Conservation (phyloP, 92 coral and sea anemone species). For the Metridium senile region DNA sequence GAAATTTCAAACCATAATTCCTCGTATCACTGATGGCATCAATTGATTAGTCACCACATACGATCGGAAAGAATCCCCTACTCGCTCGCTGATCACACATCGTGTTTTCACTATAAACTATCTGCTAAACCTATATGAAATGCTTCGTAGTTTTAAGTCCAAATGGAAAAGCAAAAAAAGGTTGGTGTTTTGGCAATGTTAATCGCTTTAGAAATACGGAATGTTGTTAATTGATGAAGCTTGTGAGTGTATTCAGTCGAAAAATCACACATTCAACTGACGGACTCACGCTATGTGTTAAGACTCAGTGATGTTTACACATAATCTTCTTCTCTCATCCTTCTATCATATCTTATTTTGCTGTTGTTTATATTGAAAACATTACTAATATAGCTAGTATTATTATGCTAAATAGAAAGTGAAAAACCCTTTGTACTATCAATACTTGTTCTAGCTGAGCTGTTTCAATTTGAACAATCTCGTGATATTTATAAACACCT, state of each 20-base stretch:
- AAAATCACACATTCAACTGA: neutral
- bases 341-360: neutral
- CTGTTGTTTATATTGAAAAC: neutral
- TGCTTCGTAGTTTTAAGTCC: slow-evolving; percentile 24
- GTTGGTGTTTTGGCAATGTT: neutral
- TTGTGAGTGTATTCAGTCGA: slow-evolving; percentile 3
- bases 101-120: neutral
- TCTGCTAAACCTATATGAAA: neutral
- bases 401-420: neutral
- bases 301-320: neutral
- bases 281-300: slow-evolving; percentile 8
- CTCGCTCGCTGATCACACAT: neutral
- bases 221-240: slow-evolving; percentile 15
- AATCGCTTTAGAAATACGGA: neutral
- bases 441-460: neutral
- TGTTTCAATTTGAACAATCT: slow-evolving; percentile 12
- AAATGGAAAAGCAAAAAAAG: slow-evolving; percentile 24
- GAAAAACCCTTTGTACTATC: neutral
- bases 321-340: neutral
- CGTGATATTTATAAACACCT: neutral
- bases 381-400: neutral
- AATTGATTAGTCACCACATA: slow-evolving; percentile 24
- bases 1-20: slow-evolving; percentile 32
- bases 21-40: slow-evolving; percentile 22
- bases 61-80: slow-evolving; percentile 8